Evolutionary conservation across 2,797 vertebrate species (phyloP).

Genomic region (Mormyrus proboscirostris): DNA sequence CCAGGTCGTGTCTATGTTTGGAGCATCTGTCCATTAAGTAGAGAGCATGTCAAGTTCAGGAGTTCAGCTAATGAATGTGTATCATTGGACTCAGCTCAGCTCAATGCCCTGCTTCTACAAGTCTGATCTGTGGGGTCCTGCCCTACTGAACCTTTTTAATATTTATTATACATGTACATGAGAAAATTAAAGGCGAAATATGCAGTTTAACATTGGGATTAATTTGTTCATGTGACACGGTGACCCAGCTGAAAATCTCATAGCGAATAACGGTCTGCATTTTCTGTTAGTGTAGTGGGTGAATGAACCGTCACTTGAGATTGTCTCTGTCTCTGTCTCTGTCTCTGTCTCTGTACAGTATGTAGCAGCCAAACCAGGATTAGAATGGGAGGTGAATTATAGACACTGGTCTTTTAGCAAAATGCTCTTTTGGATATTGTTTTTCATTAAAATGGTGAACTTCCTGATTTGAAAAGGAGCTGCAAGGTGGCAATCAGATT

Average conservation of each 20-base stretch:
- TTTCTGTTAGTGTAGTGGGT: neutral
- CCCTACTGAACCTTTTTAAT: neutral
- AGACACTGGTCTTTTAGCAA: conserved; percentile 40
- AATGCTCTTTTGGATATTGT: conserved; percentile 36
- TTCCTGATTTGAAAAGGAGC: neutral
- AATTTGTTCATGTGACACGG: conserved; percentile 34
- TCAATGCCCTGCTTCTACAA: neutral
- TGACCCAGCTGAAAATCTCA: conserved; percentile 34
- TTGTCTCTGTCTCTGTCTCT: too few species aligned
- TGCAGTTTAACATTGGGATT: conserved; percentile 43
- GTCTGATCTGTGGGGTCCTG: neutral
- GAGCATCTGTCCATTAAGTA: neutral
- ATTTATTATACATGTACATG: conserved; percentile 33
- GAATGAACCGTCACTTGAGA: neutral
- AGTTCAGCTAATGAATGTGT: neutral
- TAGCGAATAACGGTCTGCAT: neutral
- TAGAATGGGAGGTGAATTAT: neutral
- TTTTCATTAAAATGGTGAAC: conserved; percentile 19
- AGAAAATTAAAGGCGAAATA: conserved; percentile 49
- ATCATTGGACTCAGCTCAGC: neutral
- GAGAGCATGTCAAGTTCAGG: neutral
- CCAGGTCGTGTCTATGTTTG: neutral
- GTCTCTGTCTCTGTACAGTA: neutral
- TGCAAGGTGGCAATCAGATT: neutral
- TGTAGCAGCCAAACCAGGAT: neutral